These are phyloP conservation scores for Cantharis flavilabris DNA, from an alignment of 2,888 invertebrate genomes.

Conservation along the genomic window DNA sequence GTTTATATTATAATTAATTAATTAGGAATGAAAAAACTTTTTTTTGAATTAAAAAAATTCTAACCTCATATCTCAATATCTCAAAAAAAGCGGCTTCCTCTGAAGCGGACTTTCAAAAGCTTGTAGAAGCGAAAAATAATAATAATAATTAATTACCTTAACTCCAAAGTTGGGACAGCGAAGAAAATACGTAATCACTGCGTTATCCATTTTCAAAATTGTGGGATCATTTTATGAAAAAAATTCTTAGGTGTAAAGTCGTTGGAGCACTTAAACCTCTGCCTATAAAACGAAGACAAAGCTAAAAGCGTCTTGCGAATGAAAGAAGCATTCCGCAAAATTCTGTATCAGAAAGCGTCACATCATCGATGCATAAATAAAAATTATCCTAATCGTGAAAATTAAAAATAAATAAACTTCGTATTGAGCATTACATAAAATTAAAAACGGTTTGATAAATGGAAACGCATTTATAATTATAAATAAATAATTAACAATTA, in stretches of 20 bases:
- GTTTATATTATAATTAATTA: background rate
- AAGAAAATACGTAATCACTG: background rate
- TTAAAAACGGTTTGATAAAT: background rate
- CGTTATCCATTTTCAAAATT: background rate
- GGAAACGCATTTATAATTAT: background rate
- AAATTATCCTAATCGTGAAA: background rate
- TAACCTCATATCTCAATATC: background rate
- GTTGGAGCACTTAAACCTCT: background rate
- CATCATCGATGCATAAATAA: background rate
- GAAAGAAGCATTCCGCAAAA: slow-evolving; percentile 1
- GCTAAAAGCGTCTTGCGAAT: background rate
- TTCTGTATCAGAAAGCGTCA: background rate
- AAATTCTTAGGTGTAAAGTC: background rate
- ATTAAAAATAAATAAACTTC: background rate
- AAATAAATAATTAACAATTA: slow-evolving; percentile 22
- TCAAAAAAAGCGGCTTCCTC: too few relatives aligned
- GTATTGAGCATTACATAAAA: background rate
- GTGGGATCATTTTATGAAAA: background rate
- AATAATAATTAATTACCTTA: background rate
- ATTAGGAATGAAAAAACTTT: background rate
- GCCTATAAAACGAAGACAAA: background rate
- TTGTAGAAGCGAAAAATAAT: background rate
- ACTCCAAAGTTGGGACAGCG: background rate
- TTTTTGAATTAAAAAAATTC: background rate
- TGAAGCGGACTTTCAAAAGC: background rate